Evolutionary conservation across 2,113 vertebrate genomes (phyloP).

Genomic region (Pangasianodon hypophthalmus): DNA sequence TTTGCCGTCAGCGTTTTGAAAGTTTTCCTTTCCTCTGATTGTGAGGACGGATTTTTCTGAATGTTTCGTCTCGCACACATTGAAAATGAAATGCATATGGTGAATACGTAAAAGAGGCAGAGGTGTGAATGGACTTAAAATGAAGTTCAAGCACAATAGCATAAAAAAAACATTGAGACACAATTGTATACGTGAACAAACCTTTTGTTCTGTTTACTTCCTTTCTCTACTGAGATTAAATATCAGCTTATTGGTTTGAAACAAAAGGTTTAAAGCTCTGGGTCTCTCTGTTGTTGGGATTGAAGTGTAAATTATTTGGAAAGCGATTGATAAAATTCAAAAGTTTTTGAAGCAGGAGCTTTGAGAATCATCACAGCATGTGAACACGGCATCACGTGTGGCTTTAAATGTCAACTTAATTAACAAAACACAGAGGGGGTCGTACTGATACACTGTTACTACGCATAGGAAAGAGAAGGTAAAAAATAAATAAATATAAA

Average conservation of each 20-base stretch:
- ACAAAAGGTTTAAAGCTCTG: neutral
- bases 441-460: no score
- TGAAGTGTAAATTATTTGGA: slow-evolving; percentile 6
- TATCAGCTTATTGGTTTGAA: neutral
- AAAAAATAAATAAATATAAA: neutral
- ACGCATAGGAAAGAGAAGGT: neutral
- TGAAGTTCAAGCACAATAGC: neutral
- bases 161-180: neutral
- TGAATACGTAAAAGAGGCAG: neutral
- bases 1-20: slow-evolving; percentile 49
- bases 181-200: neutral
- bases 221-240: neutral
- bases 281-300: neutral
- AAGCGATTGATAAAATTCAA: neutral
- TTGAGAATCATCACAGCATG: neutral
- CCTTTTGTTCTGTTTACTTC: neutral
- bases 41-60: slow-evolving; percentile 42
- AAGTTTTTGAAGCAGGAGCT: neutral
- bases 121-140: neutral
- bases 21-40: slow-evolving; percentile 49
- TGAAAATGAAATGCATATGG: slow-evolving; percentile 17
- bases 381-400: neutral
- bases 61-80: slow-evolving; percentile 41
- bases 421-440: neutral
- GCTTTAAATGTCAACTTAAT: slow-evolving; percentile 33